Base-by-base conservation (phyloP, 2,888 invertebrate species). In the Dicyrtomina minuta region DNA sequence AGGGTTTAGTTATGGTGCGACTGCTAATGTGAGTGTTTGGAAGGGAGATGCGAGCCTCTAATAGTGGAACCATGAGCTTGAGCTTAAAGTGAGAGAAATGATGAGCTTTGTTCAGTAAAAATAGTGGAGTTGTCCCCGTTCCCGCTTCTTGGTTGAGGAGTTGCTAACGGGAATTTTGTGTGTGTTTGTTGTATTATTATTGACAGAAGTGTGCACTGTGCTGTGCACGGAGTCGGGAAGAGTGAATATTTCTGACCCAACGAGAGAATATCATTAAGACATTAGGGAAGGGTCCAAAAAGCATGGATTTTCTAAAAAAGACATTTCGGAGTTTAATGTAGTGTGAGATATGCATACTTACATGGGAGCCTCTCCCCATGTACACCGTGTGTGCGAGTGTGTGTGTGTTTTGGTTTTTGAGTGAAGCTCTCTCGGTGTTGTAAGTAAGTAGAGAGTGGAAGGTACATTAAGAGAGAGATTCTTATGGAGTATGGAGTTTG, bases 241-340 rank as follows among this genome's bases (percentile, higher is more conserved):
- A 62, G 55, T 53, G 53, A 55, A 17, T 53, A 26, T 43, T 55
- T 55, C 22, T 65, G 65, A 65, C 65, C 65, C 56, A 65, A 46
- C 46, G 12, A 43, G 17, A 51, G 66, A 72, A 70, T 62, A 72
- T 66, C 67, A 70, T 72, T 67, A 72, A 70, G 72, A 66, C 69
- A 70, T 72, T 72, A 72, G 66, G 55, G 58, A 56, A 60, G 62
- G 44, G 55, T 53, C 60, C 51, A 65, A 65, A 65, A 67, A 67
- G 59, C 39, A 55, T 46, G 53, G 64, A 68, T 68, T 68, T 68
- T 51, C 66, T 55, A 44, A 46, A 64, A 68, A 66, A 68, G 68
- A 68, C 71, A 68, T 71, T 71, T 65, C 65, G 46, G 60, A 61
- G 61, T 64, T 71, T 73, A 73, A 73, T 73, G 73, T 73, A 67